phyloP scores from a whole-genome alignment of 2,113 vertebrate species.

The Macroglossus sobrinus region DNA sequence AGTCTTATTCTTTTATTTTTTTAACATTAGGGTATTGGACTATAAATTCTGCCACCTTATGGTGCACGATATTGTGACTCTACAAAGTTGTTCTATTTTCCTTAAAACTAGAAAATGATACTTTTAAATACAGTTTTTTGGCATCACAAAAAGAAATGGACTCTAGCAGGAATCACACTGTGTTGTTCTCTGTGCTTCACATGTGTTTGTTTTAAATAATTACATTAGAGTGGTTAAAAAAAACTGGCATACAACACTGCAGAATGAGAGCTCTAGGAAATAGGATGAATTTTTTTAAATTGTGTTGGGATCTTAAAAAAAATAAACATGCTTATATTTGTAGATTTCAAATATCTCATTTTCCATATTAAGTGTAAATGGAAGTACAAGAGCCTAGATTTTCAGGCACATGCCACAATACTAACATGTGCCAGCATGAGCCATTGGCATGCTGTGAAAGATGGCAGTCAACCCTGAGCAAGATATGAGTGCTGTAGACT shows the following conservation, averaged over 20 bases:
- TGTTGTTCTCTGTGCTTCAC: background rate
- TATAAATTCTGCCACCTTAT: background rate
- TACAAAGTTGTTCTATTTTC: background rate
- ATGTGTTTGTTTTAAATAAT: background rate
- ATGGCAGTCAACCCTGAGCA: background rate
- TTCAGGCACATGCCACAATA: background rate
- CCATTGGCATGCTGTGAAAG: background rate
- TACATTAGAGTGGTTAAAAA: background rate
- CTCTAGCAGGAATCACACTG: background rate
- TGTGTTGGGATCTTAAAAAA: background rate
- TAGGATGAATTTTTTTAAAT: background rate
- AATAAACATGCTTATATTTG: background rate
- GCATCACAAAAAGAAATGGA: background rate
- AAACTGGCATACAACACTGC: background rate
- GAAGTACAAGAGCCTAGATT: background rate
- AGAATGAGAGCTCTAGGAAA: background rate
- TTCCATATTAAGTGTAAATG: background rate
- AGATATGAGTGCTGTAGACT: background rate
- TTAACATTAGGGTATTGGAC: background rate
- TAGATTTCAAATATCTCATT: background rate
- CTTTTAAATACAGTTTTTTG: background rate
- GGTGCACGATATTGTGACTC: background rate
- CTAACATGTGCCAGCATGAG: background rate
- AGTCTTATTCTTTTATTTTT: background rate
- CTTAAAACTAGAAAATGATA: background rate